Evolutionary conservation across 2,797 vertebrate genomes (phyloP).

Genomic region (Lindbergichthys nudifrons): DNA sequence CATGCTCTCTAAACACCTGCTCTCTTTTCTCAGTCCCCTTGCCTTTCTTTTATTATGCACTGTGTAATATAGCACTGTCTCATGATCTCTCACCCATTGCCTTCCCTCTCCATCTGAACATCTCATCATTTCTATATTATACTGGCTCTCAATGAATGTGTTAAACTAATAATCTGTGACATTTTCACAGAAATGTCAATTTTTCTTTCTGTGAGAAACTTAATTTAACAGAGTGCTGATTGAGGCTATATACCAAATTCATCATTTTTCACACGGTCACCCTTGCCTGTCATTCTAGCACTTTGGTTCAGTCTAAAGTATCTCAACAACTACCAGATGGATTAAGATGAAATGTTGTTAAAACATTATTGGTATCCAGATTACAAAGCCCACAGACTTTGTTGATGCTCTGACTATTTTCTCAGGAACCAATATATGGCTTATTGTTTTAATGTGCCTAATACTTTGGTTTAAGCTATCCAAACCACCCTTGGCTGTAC

Average conservation of each 20-base stretch:
- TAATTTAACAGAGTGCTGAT: constrained; percentile 13
- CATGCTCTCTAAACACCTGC: constrained; percentile 32
- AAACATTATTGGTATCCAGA: no score
- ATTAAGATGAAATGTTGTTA: no score
- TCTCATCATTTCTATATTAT: constrained; percentile 8
- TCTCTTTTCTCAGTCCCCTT: constrained; percentile 30
- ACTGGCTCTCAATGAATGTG: constrained; percentile 9
- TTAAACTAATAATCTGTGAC: constrained; percentile 45
- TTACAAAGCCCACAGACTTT: no score
- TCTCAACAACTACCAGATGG: neutral
- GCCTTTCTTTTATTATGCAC: constrained; percentile 3
- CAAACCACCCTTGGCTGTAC: no score
- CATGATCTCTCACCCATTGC: neutral
- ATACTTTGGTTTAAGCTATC: no score
- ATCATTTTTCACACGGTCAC: constrained; percentile 6
- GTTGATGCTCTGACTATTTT: no score
- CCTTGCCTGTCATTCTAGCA: no score
- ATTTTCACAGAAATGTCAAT: constrained; percentile 32
- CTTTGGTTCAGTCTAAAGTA: neutral
- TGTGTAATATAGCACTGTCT: constrained; percentile 1
- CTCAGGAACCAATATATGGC: no score
- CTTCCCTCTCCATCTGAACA: neutral
- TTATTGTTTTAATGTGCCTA: no score
- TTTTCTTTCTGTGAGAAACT: neutral
- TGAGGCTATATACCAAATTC: constrained; percentile 1